phyloP scores from a whole-genome alignment of 2,113 vertebrate genomes.

The Actinemys pallida region DNA sequence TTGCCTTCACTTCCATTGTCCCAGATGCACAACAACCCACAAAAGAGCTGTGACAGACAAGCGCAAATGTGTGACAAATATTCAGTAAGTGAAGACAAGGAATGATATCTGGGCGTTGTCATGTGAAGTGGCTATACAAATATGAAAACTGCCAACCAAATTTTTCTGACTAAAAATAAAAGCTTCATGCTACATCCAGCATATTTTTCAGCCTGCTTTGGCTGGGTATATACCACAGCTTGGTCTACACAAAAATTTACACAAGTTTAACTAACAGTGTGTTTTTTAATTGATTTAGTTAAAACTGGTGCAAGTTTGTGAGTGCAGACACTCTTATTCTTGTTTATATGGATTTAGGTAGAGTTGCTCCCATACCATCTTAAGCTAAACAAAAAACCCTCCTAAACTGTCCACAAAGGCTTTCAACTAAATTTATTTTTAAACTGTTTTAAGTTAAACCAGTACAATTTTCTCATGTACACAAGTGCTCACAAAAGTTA shows the following conservation, averaged over 20 bases:
- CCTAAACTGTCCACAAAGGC: background rate
- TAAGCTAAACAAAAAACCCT: background rate
- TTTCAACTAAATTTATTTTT: background rate
- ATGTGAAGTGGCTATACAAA: accelerated
- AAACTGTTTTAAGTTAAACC: background rate
- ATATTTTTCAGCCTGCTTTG: background rate
- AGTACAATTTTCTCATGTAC: background rate
- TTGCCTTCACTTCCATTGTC: background rate
- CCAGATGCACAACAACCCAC: background rate
- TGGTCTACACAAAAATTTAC: background rate
- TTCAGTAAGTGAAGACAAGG: background rate
- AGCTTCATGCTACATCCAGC: background rate
- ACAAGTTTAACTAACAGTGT: background rate
- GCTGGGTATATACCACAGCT: background rate
- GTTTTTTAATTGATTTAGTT: background rate
- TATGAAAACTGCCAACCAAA: background rate
- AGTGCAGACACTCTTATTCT: background rate
- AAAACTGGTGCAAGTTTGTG: background rate
- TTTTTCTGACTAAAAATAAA: background rate
- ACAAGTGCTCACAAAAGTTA: background rate
- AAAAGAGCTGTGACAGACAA: constrained; percentile 5
- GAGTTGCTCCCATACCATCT: background rate
- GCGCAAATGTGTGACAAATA: accelerated
- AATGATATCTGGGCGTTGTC: background rate
- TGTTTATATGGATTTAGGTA: background rate